Evolutionary conservation across 2,797 vertebrate species (phyloP), one percentile per base, ranked within the genome.

Genomic region (Chromis chromis): DNA sequence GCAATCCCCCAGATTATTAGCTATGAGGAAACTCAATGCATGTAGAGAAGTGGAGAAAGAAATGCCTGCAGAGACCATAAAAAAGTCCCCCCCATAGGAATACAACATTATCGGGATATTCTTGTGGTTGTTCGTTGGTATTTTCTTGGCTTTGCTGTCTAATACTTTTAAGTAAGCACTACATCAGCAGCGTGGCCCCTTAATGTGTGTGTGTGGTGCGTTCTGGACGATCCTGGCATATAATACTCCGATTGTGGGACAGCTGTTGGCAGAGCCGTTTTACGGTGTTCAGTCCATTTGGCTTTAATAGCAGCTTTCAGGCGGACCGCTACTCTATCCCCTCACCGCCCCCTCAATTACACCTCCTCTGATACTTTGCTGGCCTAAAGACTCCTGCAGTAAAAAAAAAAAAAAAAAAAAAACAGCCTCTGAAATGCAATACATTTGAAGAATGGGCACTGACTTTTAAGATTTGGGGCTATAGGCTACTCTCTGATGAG

Each of bases 251-350:
- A 86, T 88, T 86, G 90, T 91, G 86, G 89, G 87, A 91, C 94
- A 93, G 93, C 93, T 93, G 92, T 89, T 93, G 93, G 91, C 91
- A 93, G 86, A 84, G 90, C 77, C 82, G 89, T 90, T 94, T 93
- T 92, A 93, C 89, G 86, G 89, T 86, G 86, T 85, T 92, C 89
- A 91, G 87, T 91, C 92, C 90, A 91, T 94, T 92, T 92, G 89
- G 91, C 91, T 94, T 93, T 94, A 94, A 94, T 93, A 91, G 93
- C 91, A 90, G 91, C 92, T 93, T 92, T 93, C 88, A 93, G 91
- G 87, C 88, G 84, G 88, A 89, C 84, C 86, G 88, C 89, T 89
- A 87, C 93, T 93, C 89, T 91, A 83, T 86, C 91, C 91, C 90
- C 90, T 88, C 89, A 81, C 91, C 92, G 90, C 93, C 93, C 92